Evolutionary conservation across 2,797 vertebrate species (phyloP).

Genomic region (Rhinoraja longicauda): DNA sequence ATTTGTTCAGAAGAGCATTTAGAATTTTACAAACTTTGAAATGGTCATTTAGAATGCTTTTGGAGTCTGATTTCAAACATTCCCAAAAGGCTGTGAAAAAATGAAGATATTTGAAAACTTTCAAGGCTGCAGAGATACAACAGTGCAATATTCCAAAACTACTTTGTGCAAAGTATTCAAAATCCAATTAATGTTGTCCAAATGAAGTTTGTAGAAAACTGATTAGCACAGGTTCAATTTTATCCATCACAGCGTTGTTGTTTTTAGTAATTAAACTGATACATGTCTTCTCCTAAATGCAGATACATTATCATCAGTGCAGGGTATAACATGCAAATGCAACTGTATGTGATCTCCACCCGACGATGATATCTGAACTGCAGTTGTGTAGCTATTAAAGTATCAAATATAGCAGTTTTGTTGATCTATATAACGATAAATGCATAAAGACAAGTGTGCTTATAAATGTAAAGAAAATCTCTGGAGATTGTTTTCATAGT

Average conservation of each 20-base stretch:
- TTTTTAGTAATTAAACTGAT: background rate
- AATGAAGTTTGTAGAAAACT: background rate
- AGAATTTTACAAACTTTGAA: background rate
- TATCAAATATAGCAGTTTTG: background rate
- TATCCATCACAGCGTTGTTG: background rate
- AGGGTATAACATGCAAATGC: background rate
- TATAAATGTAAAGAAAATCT: background rate
- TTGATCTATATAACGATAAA: background rate
- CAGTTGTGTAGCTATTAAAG: too few species aligned
- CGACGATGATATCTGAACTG: background rate
- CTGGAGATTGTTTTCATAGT: slow-evolving; percentile 23
- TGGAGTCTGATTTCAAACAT: background rate
- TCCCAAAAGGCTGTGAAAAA: background rate
- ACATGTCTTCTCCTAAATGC: background rate
- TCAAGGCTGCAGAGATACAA: background rate
- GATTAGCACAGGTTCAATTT: background rate
- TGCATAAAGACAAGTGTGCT: background rate
- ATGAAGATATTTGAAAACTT: background rate
- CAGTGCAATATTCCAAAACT: background rate
- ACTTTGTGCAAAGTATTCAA: background rate
- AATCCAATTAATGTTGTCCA: too few species aligned
- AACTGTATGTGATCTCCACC: background rate
- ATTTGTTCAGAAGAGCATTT: background rate
- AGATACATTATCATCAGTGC: background rate
- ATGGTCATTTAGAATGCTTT: background rate